phyloP scores from a whole-genome alignment of 2,113 vertebrate species.

The Gulo gulo region DNA sequence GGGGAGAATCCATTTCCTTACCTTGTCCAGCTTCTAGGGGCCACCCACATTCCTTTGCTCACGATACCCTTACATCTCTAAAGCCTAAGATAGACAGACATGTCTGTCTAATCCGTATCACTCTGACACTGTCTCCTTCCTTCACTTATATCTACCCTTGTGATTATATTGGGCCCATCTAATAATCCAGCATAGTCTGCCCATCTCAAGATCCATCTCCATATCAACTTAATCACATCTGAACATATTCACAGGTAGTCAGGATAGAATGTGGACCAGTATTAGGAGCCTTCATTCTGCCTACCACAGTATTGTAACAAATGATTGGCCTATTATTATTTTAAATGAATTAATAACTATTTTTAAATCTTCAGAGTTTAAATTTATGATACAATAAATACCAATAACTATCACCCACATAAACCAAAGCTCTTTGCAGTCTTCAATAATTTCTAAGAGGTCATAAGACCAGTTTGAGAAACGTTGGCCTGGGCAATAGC shows the following conservation, averaged over 20 bases:
- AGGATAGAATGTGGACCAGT: background rate
- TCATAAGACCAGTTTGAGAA: background rate
- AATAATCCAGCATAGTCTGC: background rate
- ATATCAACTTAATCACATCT: background rate
- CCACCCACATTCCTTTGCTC: background rate
- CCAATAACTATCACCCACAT: background rate
- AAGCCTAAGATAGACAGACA: background rate
- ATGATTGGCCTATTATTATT: background rate
- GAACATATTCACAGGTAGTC: background rate
- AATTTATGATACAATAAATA: background rate
- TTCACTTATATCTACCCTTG: background rate
- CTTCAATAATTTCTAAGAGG: background rate
- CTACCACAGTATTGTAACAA: background rate
- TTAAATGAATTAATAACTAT: background rate
- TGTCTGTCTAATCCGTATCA: background rate
- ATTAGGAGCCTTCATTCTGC: background rate
- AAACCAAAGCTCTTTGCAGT: background rate
- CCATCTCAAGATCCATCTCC: background rate
- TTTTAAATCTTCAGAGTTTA: background rate
- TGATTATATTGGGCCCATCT: background rate
- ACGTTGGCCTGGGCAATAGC: background rate
- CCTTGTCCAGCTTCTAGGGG: background rate
- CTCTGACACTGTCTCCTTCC: background rate
- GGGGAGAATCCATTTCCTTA: background rate
- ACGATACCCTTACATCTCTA: background rate